Evolutionary conservation across 1,140 invertebrate species (phyloP).

Genomic region (Pemphigus obesinymphae): DNA sequence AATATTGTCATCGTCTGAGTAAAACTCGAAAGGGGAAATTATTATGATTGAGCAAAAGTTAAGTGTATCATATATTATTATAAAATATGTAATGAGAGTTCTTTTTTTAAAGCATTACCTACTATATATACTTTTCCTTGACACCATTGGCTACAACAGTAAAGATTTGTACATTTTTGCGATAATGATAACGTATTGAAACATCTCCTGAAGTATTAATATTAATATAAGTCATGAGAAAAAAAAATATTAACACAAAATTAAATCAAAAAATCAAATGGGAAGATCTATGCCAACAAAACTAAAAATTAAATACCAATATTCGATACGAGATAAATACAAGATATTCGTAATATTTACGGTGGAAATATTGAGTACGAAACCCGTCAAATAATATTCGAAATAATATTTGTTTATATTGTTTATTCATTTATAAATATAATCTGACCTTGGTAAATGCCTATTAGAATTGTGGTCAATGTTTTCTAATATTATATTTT

Average conservation of each 20-base stretch:
- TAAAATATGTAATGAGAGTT: no score
- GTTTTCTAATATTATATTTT: slow-evolving; percentile 14
- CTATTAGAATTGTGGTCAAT: background rate
- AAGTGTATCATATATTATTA: background rate
- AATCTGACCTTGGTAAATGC: background rate
- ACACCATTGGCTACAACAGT: background rate
- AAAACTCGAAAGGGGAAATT: background rate
- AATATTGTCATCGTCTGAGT: background rate
- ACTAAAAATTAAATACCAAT: background rate
- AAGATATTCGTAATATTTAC: no score
- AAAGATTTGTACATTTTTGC: background rate
- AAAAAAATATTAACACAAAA: background rate
- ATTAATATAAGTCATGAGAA: background rate
- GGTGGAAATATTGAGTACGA: no score
- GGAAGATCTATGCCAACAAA: no score
- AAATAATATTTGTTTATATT: background rate
- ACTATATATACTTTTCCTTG: background rate
- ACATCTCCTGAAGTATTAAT: background rate
- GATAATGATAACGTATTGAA: background rate
- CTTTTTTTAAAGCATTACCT: background rate
- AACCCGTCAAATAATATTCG: background rate
- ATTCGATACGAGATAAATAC: background rate
- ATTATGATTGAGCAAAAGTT: background rate
- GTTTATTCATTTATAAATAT: background rate
- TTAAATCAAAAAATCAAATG: background rate